Conservation (phyloP, 2,797 vertebrate genomes). For the Pitangus sulphuratus region DNA sequence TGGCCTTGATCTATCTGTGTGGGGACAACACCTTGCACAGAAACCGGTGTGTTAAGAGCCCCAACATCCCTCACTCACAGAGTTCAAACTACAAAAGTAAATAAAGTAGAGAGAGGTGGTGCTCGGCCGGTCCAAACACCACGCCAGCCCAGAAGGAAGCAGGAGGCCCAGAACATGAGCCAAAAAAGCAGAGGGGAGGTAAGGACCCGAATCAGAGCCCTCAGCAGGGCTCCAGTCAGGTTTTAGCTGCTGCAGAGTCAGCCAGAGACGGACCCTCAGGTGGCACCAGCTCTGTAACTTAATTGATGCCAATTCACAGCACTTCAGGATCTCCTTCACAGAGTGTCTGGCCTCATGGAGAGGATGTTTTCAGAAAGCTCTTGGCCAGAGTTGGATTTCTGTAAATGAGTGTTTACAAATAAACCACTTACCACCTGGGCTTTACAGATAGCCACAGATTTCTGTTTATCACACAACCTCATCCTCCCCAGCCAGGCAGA, state of each 20-base stretch:
- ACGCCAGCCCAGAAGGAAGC: background rate
- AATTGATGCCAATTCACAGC: background rate
- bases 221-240: accelerated
- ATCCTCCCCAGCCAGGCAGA: background rate
- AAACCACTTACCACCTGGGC: background rate
- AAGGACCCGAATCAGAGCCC: background rate
- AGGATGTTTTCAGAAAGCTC: background rate
- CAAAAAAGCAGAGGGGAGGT: background rate
- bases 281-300: accelerated
- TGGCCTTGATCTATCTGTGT: background rate
- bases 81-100: background rate
- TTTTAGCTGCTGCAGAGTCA: background rate
- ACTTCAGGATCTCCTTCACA: background rate
- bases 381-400: background rate
- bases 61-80: background rate
- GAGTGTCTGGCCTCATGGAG: background rate
- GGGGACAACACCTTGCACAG: background rate
- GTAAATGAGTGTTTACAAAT: background rate
- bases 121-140: background rate
- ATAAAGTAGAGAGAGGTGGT: accelerated
- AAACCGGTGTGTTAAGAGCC: background rate
- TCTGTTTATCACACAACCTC: background rate
- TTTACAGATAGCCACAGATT: background rate
- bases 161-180: background rate
- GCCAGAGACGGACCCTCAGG: background rate